Evolutionary conservation across 2,888 invertebrate genomes (phyloP), one percentile per base, ranked within the genome.

Genomic region (Octonoba sinensis): DNA sequence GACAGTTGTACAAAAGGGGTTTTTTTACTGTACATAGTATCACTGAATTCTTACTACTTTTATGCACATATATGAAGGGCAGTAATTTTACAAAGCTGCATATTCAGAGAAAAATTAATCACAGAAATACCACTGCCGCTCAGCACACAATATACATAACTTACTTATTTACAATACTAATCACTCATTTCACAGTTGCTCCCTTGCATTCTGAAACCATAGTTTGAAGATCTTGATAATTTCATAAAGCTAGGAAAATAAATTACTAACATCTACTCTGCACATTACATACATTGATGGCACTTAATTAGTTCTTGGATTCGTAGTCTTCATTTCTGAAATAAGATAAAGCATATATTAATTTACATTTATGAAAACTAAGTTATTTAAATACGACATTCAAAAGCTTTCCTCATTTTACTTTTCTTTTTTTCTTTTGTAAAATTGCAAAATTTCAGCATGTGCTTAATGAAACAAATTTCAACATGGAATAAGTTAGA

Each of bases 271-370:
- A 79, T 60, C 66, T 72, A 78, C 51, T 72, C 66, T 71, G 65
- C 71, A 70, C 70, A 57, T 64, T 70, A 77, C 60, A 70, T 65
- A 77, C 57, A 72, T 24, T 62, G 60, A 79, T 79, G 72, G 67
- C 79, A 79, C 79, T 79, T 77, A 73, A 69, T 73, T 79, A 73
- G 79, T 79, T 62, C 79, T 67, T 73, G 79, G 73, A 67, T 69
- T 79, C 27, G 60, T 64, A 65, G 79, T 57, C 73, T 79, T 79
- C 62, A 73, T 64, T 79, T 79, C 79, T 79, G 46, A n/a, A 79
- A 73, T 15, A 46, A 66, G 12, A 70, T 36, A 56, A 51, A 67
- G 49, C 15, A 60, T n/a, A 62, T 36, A 27, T 22, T 57, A 6
- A 57, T 15, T 44, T 3, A 20, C 13, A n/a, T 36, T 47, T 6